These are phyloP conservation scores for Aleadryas rufinucha DNA, from an alignment of 2,113 vertebrate species.

Conservation along the genomic window DNA sequence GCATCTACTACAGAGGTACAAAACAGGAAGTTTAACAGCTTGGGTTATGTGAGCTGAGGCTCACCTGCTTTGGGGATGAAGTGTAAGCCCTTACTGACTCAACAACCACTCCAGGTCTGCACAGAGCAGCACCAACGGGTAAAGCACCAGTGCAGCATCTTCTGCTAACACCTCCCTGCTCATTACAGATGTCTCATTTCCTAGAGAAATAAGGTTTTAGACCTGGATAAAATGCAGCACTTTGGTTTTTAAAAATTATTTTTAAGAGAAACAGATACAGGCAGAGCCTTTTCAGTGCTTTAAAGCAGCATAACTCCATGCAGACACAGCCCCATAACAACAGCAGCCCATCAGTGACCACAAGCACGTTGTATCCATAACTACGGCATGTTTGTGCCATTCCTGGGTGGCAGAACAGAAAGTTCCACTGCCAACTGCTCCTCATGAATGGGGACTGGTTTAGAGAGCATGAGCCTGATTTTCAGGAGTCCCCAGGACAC, in stretches of 20 bases:
- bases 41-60: not conserved
- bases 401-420: not conserved
- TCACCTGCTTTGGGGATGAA: not conserved
- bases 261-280: not conserved
- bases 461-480: not conserved
- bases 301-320: not conserved
- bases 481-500: not conserved
- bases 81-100: not conserved
- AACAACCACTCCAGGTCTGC: not conserved
- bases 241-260: not conserved
- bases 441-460: not conserved
- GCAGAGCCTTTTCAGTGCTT: not conserved
- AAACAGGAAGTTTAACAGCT: not conserved
- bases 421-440: not conserved
- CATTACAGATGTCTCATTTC: not conserved
- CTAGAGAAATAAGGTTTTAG: not conserved
- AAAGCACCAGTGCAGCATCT: not conserved
- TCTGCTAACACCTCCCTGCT: not conserved
- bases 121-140: not conserved
- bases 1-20: not conserved
- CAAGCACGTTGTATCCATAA: not conserved
- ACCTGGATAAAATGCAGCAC: not conserved
- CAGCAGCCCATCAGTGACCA: not conserved
- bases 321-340: not conserved
- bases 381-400: not conserved